Conservation (phyloP, 2,113 vertebrate genomes). For the Nicator chloris region DNA sequence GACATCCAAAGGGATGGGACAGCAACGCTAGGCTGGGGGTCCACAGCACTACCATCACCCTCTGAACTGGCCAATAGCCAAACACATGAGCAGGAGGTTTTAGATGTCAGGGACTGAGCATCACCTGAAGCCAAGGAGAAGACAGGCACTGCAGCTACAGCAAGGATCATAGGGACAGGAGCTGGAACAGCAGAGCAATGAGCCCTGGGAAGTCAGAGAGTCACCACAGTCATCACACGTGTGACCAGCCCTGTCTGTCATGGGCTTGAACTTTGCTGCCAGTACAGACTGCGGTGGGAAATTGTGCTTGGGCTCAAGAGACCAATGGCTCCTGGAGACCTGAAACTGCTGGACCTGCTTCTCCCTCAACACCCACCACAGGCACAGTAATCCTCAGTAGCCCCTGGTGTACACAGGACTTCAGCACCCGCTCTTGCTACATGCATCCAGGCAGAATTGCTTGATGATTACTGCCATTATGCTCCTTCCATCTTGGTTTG, state of each 20-base stretch:
- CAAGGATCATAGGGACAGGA: not conserved
- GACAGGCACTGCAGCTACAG: not conserved
- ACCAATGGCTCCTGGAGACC: not conserved
- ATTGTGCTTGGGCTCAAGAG: not conserved
- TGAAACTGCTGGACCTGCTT: not conserved
- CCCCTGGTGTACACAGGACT: not conserved
- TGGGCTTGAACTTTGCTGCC: not conserved
- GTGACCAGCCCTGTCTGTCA: fast-evolving
- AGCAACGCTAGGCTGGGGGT: not conserved
- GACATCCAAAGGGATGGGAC: no score
- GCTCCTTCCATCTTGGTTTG: not conserved
- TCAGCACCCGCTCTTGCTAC: fast-evolving
- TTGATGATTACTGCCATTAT: not conserved
- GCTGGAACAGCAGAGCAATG: not conserved
- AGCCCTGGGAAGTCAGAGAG: not conserved
- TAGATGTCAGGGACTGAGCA: not conserved
- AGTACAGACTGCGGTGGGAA: not conserved
- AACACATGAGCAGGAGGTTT: not conserved
- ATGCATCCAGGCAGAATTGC: not conserved
- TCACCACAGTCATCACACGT: fast-evolving
- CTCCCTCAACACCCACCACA: not conserved
- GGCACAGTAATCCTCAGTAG: not conserved
- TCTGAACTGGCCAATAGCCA: not conserved
- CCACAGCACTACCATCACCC: not conserved
- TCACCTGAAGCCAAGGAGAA: not conserved